Conservation (phyloP, 2,888 invertebrate genomes). For the Hypsopygia costalis region DNA sequence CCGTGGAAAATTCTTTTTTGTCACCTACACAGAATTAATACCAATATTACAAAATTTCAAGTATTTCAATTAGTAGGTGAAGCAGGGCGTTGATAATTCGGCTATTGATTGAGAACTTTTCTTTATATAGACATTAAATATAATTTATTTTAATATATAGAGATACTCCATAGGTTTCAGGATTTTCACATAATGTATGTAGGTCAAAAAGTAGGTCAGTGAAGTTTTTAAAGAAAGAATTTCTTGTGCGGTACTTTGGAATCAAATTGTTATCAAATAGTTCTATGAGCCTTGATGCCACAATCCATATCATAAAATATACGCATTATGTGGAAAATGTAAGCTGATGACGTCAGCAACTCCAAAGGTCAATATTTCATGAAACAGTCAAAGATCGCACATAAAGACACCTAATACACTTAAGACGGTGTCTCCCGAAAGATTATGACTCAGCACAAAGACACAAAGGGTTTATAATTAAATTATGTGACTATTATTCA, state of each 20-base stretch:
- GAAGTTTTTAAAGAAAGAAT: too few species aligned
- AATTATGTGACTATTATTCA: constrained; percentile 47
- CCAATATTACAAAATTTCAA: too few species aligned
- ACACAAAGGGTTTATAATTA: constrained; percentile 39
- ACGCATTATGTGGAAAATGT: constrained; percentile 16
- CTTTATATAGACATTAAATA: too few species aligned
- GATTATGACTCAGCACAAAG: constrained; percentile 23
- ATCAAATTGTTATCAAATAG: constrained; percentile 11
- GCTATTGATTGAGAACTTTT: too few species aligned
- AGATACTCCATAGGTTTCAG: neutral
- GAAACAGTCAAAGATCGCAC: neutral
- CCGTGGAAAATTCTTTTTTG: too few species aligned
- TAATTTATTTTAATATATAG: too few species aligned
- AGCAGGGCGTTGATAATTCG: too few species aligned
- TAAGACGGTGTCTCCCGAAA: constrained; percentile 2
- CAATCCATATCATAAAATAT: neutral
- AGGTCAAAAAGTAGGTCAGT: constrained; percentile 57
- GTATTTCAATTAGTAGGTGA: too few species aligned
- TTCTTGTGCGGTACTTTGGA: neutral
- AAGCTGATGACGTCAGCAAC: constrained; percentile 2
- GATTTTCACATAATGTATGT: constrained; percentile 15
- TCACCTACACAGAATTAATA: too few species aligned
- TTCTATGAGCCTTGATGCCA: neutral
- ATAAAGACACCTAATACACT: neutral
- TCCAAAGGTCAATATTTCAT: neutral